Evolutionary conservation across 2,888 invertebrate species (phyloP).

Genomic region (Morpho helenor): DNA sequence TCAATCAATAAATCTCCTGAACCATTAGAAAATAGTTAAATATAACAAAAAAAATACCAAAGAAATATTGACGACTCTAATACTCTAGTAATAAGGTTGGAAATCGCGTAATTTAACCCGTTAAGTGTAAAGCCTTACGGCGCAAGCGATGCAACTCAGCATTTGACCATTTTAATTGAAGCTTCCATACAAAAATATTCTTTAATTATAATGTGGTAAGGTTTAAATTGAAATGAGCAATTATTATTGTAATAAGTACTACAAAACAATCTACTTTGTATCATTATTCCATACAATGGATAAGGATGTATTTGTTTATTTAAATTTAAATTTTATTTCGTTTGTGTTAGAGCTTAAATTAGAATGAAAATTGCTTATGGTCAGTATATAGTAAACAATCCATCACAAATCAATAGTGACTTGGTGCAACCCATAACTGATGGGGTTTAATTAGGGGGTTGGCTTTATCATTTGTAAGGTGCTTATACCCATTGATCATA

Average conservation of each 20-base stretch:
- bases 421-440: conserved; percentile 56
- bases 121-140: conserved; percentile 11
- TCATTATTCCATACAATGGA: conserved; percentile 22
- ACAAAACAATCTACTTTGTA: conserved; percentile 14
- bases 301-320: conserved; percentile 6
- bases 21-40: conserved; percentile 8
- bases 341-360: conserved; percentile 1
- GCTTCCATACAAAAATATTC: neutral
- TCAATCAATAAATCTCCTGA: conserved; percentile 18
- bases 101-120: conserved; percentile 8
- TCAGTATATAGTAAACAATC: conserved; percentile 56
- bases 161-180: conserved; percentile 1
- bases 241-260: neutral
- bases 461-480: conserved; percentile 53
- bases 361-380: neutral
- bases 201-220: neutral
- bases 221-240: conserved; percentile 1
- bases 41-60: conserved; percentile 9
- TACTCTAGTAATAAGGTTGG: conserved; percentile 6
- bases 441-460: conserved; percentile 60
- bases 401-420: conserved; percentile 73
- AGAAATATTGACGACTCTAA: conserved; percentile 5
- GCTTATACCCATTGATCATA: conserved; percentile 40
- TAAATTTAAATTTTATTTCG: neutral
- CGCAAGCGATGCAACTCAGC: conserved; percentile 10